Conservation (phyloP, 2,888 invertebrate genomes). For the Callimorpha dominula region DNA sequence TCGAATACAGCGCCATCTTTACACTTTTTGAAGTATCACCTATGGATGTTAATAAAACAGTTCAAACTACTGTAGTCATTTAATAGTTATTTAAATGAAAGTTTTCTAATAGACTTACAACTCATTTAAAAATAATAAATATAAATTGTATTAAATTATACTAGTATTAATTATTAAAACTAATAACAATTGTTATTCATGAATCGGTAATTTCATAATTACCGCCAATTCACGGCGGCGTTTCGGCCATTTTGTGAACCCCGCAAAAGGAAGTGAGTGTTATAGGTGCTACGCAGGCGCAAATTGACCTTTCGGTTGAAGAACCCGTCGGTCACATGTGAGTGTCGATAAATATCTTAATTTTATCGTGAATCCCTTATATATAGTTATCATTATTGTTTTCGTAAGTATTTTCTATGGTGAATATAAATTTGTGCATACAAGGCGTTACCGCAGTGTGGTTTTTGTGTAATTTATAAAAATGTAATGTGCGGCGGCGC, state of each 20-base stretch:
- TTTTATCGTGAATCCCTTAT: conserved; percentile 82
- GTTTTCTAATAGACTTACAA: not conserved
- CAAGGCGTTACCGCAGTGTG: conserved; percentile 70
- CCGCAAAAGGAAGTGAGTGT: conserved; percentile 86
- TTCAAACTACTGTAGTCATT: conserved; percentile 21
- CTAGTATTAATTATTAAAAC: not conserved
- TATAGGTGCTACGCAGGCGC: conserved; percentile 90
- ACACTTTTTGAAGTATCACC: not conserved
- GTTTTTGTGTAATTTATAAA: conserved; percentile 78
- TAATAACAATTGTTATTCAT: not conserved
- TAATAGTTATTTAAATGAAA: conserved; percentile 1
- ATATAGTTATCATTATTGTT: conserved; percentile 77
- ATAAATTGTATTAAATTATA: not conserved
- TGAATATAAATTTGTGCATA: conserved; percentile 79
- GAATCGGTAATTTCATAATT: conserved; percentile 58
- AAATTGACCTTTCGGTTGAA: conserved; percentile 92
- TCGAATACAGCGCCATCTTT: conserved; percentile 31
- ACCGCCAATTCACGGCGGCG: conserved; percentile 71
- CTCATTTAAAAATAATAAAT: not conserved
- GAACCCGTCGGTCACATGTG: conserved; percentile 97
- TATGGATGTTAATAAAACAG: conserved; percentile 30
- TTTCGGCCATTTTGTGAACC: conserved; percentile 82
- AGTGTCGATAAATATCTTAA: conserved; percentile 89
- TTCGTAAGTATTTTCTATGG: conserved; percentile 84
- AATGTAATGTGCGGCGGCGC: conserved; percentile 76